Percentiles rank a stretch among this genome's conserved stretches.
These are phyloP conservation scores for Anadara kagoshimensis DNA, from an alignment of 1,140 invertebrate genomes.

Conservation along the genomic window DNA sequence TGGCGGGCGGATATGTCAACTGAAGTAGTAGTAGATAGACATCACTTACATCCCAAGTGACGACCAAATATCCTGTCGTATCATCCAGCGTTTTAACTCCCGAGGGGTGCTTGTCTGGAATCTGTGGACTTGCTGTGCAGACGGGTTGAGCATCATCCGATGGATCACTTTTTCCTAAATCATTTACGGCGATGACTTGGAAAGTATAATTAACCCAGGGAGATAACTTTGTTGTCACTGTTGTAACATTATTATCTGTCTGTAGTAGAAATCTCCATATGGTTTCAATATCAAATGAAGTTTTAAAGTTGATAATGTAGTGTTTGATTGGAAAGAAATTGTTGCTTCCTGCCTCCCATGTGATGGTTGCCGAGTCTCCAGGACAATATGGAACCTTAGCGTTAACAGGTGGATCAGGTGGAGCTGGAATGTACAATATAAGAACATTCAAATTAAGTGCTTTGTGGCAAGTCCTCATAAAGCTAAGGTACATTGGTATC, in stretches of 20 bases:
- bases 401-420: conserved; percentile 90
- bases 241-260: not conserved
- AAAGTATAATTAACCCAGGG: conserved; percentile 21
- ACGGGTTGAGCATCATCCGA: not conserved
- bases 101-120: conserved; percentile 3
- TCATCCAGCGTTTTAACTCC: conserved; percentile 1
- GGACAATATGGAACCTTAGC: conserved; percentile 72
- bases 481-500: too few species aligned
- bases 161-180: conserved; percentile 15
- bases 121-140: not conserved
- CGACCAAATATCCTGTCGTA: conserved; percentile 8
- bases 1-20: too few species aligned
- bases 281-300: conserved; percentile 88
- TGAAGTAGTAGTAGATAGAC: too few species aligned
- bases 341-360: conserved; percentile 84
- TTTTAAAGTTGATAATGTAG: conserved; percentile 95
- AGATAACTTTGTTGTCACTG: not conserved
- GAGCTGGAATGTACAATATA: conserved; percentile 78
- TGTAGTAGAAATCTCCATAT: not conserved
- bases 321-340: conserved; percentile 94
- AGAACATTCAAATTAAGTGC: too few species aligned
- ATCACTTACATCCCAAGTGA: conserved; percentile 21
- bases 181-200: conserved; percentile 5
- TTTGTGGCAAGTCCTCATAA: too few species aligned
- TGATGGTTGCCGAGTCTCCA: conserved; percentile 78